Conservation (phyloP, 1,140 invertebrate genomes). For the Holotrichia oblita region DNA sequence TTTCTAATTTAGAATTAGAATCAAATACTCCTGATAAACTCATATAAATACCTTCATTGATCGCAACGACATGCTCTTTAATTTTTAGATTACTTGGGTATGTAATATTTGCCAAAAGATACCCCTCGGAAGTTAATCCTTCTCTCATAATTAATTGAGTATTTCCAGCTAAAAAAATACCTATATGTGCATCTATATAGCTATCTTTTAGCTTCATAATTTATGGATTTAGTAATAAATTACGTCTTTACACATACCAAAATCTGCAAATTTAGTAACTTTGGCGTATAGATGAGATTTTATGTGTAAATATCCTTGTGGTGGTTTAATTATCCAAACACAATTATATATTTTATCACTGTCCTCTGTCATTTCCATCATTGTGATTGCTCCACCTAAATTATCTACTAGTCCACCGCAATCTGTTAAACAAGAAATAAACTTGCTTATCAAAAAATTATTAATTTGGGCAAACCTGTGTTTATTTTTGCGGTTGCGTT, state of each 20-base stretch:
- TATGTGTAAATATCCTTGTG: conserved; percentile 71
- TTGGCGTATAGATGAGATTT: conserved; percentile 77
- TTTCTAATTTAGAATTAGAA: conserved; percentile 70
- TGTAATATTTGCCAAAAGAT: conserved; percentile 68
- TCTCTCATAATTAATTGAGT: conserved; percentile 71
- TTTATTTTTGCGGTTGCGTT: conserved; percentile 67
- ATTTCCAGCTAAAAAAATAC: conserved; percentile 61
- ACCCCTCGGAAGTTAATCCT: conserved; percentile 73
- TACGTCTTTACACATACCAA: conserved; percentile 64
- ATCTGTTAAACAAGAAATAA: conserved; percentile 60
- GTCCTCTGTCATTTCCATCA: conserved; percentile 79
- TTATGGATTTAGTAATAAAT: not conserved
- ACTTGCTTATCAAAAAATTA: conserved; percentile 36
- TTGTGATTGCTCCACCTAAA: conserved; percentile 77
- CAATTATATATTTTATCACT: conserved; percentile 73
- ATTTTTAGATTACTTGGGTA: conserved; percentile 63
- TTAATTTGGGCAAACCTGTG: conserved; percentile 61
- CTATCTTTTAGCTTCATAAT: not conserved
- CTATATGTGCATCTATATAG: too few relatives aligned
- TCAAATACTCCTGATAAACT: conserved; percentile 72
- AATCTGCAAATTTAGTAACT: conserved; percentile 71
- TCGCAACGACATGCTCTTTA: conserved; percentile 68
- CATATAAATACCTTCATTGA: conserved; percentile 59
- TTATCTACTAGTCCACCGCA: conserved; percentile 80
- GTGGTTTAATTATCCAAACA: conserved; percentile 77